Evolutionary conservation across 2,888 invertebrate genomes (phyloP).

Genomic region (Anthophora plumipes): DNA sequence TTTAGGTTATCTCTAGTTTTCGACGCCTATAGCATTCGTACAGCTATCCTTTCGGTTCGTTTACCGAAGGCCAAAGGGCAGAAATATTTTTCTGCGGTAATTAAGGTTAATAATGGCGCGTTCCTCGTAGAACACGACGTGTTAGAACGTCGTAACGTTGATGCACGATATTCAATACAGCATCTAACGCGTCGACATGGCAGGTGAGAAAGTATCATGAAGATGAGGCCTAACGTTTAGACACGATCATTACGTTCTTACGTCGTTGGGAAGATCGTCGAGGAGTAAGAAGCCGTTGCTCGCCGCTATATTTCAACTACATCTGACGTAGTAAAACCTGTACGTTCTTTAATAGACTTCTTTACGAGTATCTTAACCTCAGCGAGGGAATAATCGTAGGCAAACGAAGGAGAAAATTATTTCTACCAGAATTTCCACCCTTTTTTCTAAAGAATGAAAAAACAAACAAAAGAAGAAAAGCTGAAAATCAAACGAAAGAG

Average conservation of each 20-base stretch:
- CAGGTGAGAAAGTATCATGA: slow-evolving; percentile 9
- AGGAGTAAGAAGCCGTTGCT: slow-evolving; percentile 17
- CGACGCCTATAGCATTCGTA: no score
- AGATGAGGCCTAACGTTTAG: slow-evolving; percentile 21
- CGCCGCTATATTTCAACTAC: slow-evolving; percentile 16
- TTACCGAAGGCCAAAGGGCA: no score
- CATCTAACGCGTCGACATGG: not conserved
- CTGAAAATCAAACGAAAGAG: not conserved
- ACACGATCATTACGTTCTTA: slow-evolving; percentile 35
- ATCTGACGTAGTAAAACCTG: slow-evolving; percentile 4
- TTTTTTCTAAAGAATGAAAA: not conserved
- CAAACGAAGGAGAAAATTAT: not conserved
- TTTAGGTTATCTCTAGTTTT: not conserved
- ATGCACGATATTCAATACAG: not conserved
- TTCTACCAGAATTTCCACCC: not conserved
- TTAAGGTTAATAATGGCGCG: not conserved
- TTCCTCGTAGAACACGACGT: no score
- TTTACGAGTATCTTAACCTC: slow-evolving; percentile 14
- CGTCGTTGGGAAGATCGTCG: not conserved
- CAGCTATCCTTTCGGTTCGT: no score
- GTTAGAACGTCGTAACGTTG: not conserved
- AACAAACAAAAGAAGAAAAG: not conserved
- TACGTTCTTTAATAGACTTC: not conserved
- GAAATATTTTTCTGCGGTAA: not conserved
- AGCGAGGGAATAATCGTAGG: not conserved